Conservation (phyloP, 2,797 vertebrate genomes). For the Clarias fuscus region DNA sequence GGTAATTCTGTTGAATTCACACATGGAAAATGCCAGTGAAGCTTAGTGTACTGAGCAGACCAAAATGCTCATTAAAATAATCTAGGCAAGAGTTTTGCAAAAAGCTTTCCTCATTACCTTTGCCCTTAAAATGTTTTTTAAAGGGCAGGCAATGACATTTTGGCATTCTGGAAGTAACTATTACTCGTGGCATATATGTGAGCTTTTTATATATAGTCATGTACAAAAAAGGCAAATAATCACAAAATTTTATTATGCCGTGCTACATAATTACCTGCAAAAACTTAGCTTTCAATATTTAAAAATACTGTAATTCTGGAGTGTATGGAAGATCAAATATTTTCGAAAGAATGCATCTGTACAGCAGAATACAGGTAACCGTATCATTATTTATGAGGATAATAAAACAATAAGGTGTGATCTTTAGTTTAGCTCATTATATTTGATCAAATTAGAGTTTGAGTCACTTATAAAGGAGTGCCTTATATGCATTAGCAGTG, state of each 20-base stretch:
- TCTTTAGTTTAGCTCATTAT: constrained; percentile 6
- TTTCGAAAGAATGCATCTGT: background rate
- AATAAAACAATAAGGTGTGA: background rate
- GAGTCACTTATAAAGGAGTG: background rate
- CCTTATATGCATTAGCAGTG: background rate
- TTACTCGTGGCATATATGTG: background rate
- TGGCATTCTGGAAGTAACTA: constrained; percentile 1
- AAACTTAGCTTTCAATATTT: too few relatives aligned
- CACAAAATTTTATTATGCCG: background rate
- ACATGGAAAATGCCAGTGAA: constrained; percentile 9
- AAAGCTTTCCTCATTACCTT: background rate
- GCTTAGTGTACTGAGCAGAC: background rate
- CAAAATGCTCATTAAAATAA: constrained; percentile 1
- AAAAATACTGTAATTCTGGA: background rate
- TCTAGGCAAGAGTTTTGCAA: background rate
- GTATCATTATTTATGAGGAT: background rate
- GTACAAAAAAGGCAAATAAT: background rate
- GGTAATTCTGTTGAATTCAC: constrained; percentile 14
- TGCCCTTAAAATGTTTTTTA: constrained; percentile 1
- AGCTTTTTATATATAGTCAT: background rate
- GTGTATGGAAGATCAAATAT: background rate
- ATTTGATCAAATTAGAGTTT: background rate
- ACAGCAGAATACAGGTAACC: background rate
- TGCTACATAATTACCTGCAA: background rate
- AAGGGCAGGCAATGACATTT: constrained; percentile 4